Percentiles rank a stretch among this genome's conserved stretches.
These are phyloP conservation scores for Trachurus trachurus DNA, from an alignment of 2,797 vertebrate genomes.

Conservation along the genomic window DNA sequence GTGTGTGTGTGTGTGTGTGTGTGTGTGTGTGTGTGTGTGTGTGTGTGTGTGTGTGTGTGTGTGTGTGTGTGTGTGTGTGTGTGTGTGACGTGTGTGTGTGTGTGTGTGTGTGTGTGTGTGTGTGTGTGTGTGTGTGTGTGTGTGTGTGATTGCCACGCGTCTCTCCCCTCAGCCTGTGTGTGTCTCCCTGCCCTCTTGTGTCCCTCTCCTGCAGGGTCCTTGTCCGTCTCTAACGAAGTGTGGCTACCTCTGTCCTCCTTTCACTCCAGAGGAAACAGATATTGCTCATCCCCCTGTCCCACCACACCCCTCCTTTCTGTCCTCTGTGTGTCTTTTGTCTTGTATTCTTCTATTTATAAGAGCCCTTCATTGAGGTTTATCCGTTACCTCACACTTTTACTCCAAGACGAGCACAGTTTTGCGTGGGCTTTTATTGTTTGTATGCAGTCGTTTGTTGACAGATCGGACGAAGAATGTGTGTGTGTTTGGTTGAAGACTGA, in stretches of 20 bases:
- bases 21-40: too few species aligned
- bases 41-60: too few species aligned
- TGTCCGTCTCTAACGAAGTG: conserved; percentile 73
- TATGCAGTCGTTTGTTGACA: conserved; percentile 16
- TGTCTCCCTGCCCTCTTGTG: conserved; percentile 60
- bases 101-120: conserved; percentile 1
- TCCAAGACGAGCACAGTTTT: not conserved
- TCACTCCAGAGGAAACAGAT: conserved; percentile 63
- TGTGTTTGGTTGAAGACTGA: conserved; percentile 27
- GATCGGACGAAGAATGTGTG: conserved; percentile 32
- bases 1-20: too few species aligned
- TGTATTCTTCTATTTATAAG: not conserved
- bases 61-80: too few species aligned
- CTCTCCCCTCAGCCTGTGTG: conserved; percentile 30
- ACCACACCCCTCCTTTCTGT: conserved; percentile 12
- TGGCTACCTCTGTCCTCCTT: conserved; percentile 57
- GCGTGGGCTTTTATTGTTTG: not conserved
- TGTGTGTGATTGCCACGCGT: conserved; percentile 32
- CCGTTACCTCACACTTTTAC: not conserved
- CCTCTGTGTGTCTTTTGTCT: not conserved
- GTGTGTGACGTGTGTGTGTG: too few species aligned
- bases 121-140: not conserved
- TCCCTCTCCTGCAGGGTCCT: conserved; percentile 58
- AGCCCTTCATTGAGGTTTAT: not conserved
- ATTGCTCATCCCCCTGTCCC: conserved; percentile 37